Evolutionary conservation across 30 jellyfish, hydroid and myxozoan species (phyloP).

Genomic region (Aurelia sp.): DNA sequence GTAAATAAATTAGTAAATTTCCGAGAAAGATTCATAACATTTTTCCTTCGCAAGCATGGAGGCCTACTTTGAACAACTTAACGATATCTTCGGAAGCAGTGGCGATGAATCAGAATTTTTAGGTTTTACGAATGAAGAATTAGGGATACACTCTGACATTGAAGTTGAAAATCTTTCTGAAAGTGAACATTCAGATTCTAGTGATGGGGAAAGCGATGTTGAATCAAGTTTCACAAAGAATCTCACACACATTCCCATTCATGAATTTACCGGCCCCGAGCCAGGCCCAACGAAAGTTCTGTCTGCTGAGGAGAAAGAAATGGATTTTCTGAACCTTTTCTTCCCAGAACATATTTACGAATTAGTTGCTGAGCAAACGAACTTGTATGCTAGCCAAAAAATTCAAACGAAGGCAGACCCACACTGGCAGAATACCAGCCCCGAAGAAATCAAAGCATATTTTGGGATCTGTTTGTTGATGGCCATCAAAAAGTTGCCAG

Average conservation of each 20-base stretch:
- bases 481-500: constrained; percentile 4
- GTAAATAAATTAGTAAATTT: too few relatives aligned
- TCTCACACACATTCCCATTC: background rate
- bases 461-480: background rate
- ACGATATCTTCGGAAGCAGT: constrained; percentile 23
- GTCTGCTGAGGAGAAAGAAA: background rate
- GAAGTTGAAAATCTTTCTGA: constrained; percentile 5
- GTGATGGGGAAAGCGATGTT: background rate
- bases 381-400: background rate
- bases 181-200: background rate
- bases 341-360: too few relatives aligned
- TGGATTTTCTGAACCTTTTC: background rate
- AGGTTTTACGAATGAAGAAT: constrained; percentile 6
- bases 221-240: background rate
- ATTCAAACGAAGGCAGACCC: constrained; percentile 1
- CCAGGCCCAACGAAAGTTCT: background rate
- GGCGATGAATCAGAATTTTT: constrained; percentile 6
- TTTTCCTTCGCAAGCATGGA: too few relatives aligned
- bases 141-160: constrained; percentile 1
- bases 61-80: background rate
- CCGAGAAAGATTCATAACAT: too few relatives aligned
- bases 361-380: too few relatives aligned
- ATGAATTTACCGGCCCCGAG: too few relatives aligned
- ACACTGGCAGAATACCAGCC: background rate
- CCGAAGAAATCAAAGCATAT: background rate